phyloP scores from a whole-genome alignment of 2,888 invertebrate species.

The Torymus texanus region DNA sequence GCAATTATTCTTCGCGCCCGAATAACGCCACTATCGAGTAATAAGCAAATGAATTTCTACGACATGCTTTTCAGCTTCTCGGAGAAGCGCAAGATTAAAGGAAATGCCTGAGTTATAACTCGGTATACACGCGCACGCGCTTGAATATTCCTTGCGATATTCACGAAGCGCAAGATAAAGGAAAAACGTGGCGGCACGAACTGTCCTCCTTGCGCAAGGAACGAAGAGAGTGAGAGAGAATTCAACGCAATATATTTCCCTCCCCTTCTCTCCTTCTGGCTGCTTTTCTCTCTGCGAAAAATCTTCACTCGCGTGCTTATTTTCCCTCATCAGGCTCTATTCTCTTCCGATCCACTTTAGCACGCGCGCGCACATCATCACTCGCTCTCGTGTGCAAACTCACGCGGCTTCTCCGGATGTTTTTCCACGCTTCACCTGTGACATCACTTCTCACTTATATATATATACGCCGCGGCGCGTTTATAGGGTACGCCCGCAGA shows the following conservation, averaged over 20 bases:
- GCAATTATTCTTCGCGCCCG: no score
- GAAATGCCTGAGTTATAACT: no score
- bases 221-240: no score
- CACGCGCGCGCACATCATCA: not conserved
- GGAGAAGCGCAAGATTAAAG: no score
- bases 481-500: not conserved
- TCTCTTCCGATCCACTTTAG: not conserved
- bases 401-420: not conserved
- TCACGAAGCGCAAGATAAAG: not conserved
- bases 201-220: not conserved
- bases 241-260: no score
- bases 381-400: not conserved
- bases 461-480: not conserved
- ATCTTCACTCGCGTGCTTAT: not conserved
- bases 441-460: constrained; percentile 14
- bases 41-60: no score
- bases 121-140: no score
- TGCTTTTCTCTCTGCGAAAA: not conserved
- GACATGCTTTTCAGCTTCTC: no score
- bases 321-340: constrained; percentile 20
- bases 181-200: not conserved
- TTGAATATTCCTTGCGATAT: constrained; percentile 2
- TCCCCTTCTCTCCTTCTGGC: not conserved
- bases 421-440: constrained; percentile 9
- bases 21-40: no score